Conservation (phyloP, 2,888 invertebrate species). For the Thera obeliscata region DNA sequence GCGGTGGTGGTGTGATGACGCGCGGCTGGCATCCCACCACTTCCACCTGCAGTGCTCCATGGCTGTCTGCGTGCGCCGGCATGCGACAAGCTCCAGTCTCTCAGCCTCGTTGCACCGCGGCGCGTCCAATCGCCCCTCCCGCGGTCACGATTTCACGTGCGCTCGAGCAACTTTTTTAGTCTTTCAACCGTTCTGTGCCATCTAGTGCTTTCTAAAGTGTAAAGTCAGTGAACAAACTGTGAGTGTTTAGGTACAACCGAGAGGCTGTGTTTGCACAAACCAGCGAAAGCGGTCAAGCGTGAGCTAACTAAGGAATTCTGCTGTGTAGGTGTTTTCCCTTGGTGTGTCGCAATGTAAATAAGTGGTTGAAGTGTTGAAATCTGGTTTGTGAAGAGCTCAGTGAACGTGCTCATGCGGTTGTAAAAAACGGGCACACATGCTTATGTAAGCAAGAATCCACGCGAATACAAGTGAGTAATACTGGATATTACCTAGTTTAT, state of each 20-base stretch:
- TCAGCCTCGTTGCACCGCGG: slow-evolving; percentile 51
- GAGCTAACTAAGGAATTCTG: slow-evolving; percentile 66
- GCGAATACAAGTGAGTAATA: slow-evolving; percentile 69
- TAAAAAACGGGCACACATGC: slow-evolving; percentile 72
- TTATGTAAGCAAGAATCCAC: slow-evolving; percentile 77
- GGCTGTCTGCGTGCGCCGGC: slow-evolving; percentile 39
- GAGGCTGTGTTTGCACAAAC: slow-evolving; percentile 64
- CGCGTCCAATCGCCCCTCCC: slow-evolving; percentile 37
- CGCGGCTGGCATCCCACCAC: slow-evolving; percentile 30
- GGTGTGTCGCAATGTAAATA: slow-evolving; percentile 79
- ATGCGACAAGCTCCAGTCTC: slow-evolving; percentile 44
- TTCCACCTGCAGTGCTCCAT: slow-evolving; percentile 44
- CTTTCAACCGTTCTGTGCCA: slow-evolving; percentile 27
- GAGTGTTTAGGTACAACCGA: slow-evolving; percentile 41
- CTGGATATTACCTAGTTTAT: slow-evolving; percentile 18
- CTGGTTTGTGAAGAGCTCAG: slow-evolving; percentile 73
- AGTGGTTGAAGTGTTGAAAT: slow-evolving; percentile 80
- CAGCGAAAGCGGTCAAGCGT: slow-evolving; percentile 76
- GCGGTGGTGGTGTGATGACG: slow-evolving; percentile 22
- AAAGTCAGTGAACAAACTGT: slow-evolving; percentile 36
- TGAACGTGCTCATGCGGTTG: slow-evolving; percentile 69
- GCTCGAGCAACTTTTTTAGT: slow-evolving; percentile 45
- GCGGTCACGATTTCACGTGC: slow-evolving; percentile 48
- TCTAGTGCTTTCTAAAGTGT: slow-evolving; percentile 43
- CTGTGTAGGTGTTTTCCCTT: slow-evolving; percentile 74